Base-by-base conservation (phyloP, 2,797 vertebrate genomes). In the Molossus molossus region DNA sequence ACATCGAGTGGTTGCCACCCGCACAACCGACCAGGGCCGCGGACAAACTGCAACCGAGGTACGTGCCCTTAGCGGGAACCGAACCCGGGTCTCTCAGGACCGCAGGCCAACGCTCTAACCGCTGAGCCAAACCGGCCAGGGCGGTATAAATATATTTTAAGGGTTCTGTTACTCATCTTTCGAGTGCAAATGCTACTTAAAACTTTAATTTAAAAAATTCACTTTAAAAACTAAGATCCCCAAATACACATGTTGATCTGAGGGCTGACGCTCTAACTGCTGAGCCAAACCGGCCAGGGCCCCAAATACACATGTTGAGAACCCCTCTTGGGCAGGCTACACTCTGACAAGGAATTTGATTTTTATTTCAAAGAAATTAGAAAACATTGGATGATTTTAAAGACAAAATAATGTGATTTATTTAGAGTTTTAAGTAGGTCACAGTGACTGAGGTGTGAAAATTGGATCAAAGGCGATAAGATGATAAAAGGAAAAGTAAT, bases 371-470 rank as follows among this genome's bases (percentile, higher is more conserved):
- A 33, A 69, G 21, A 72, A 70, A 27, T 23, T 40, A 55, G 53
- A 58, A 72, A 12, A 69, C 13, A 58, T 0, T 33, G 15, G 7
- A 58, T 27, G 8, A 57, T 55, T 65, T 85, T 72, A 55, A 84
- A 33, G 13, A 62, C 14, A 67, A 40, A 83, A 76, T 23, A 48
- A 23, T 27, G 21, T 70, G n/a, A 55, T 69, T 55, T 82, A 7
- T 70, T 89, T 85, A 33, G 60, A 88, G 89, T 45, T 90, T 58
- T 87, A 53, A 90, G 57, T 29, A 75, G n/a, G 65, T 27, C 4
- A 57, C 9, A 45, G 8, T 89, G 72, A 53, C 29, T 60, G n/a
- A 85, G 55, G 45, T 79, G 4, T 75, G 93, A 92, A 80, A 25
- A 57, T n/a, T 64, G 62, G 17, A 64, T 67, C n/a, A 73, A 40